Base-by-base conservation (phyloP, 2,113 vertebrate genomes). In the Prinia subflava region DNA sequence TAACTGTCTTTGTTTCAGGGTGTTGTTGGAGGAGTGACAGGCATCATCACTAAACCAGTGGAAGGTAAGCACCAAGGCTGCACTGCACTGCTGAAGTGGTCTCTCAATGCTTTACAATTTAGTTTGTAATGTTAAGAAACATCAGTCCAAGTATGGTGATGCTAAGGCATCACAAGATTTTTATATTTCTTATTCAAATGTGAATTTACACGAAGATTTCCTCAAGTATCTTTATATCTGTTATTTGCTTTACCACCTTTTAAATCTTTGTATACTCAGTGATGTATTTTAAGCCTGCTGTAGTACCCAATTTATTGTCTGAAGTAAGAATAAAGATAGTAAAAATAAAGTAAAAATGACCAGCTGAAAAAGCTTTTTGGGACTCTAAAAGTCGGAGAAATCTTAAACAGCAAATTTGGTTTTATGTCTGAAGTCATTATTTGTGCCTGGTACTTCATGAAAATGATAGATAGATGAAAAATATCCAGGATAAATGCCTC, bases 1-100 rank as follows among this genome's bases (percentile, higher is more conserved):
- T 78, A 25, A 63, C 73, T 73, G 15, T 46, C 35, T 94, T 89
- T 59, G 10, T 97, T 97, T 56, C 95, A 99, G 99, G 99, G 99
- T 19, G 98, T 99, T 18, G 93, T 99, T 56, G 99, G 99, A 21
- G 99, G 99, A 89, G 98, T 99, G 37, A 99, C 99, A 2, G 99
- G 99, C 81, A 99, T 99, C 69, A 98, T 99, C 94, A 99, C 98
- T 62, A 99, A 99, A 91, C 99, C 99, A 14, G 98, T 99, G 17
- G 99, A 99, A 98, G 99, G 99, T 99, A 95, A 39, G 98, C 71
- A 25, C 11, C 13, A 20, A 83, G n/a, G 19, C 46, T 78, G 37
- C 35, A 12, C 41, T 73, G 23, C 18, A 5, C 39, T 92, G 16
- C 19, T 70, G 73, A 24, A 70, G n/a, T 44, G 19, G 3, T 62